Percentiles rank a stretch among this genome's conserved stretches.
Evolutionary conservation across 2,888 invertebrate species (phyloP).

Genomic region (Acanthopleura granulata): DNA sequence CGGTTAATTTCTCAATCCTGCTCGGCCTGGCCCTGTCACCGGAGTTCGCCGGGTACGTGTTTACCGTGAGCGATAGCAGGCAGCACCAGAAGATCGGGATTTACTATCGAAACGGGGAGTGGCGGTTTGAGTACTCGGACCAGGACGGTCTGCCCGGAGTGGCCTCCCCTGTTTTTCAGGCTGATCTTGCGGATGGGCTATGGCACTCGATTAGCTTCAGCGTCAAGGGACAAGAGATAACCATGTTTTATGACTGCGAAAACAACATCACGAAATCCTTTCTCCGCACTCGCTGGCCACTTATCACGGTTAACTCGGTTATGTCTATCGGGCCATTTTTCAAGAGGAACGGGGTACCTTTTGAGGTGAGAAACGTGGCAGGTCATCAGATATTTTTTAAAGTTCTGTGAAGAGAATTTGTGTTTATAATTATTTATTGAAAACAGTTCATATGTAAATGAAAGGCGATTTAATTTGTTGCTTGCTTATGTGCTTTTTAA

Average conservation of each 20-base stretch:
- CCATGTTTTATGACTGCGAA: constrained; percentile 53
- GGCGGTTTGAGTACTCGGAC: constrained; percentile 38
- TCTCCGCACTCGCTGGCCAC: constrained; percentile 23
- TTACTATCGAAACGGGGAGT: constrained; percentile 32
- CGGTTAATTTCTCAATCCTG: constrained; percentile 52
- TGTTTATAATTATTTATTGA: no score
- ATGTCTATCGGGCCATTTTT: constrained; percentile 55
- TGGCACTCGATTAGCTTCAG: constrained; percentile 58
- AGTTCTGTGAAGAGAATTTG: no score
- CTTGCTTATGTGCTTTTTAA: no score
- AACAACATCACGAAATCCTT: constrained; percentile 24
- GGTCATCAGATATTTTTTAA: no score
- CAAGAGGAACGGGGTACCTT: constrained; percentile 44
- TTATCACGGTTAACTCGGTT: constrained; percentile 38
- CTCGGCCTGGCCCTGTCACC: constrained; percentile 42
- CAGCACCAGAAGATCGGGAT: constrained; percentile 48
- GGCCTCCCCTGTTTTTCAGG: constrained; percentile 37
- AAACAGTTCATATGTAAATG: no score
- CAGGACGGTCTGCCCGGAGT: constrained; percentile 32
- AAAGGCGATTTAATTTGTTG: no score
- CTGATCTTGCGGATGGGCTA: constrained; percentile 37
- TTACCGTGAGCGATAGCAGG: constrained; percentile 53
- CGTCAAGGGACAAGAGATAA: constrained; percentile 39
- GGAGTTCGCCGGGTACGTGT: constrained; percentile 44
- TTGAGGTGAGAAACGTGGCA: constrained; percentile 42